phyloP scores from a whole-genome alignment of 2,888 invertebrate species.

The Mythimna vitellina region DNA sequence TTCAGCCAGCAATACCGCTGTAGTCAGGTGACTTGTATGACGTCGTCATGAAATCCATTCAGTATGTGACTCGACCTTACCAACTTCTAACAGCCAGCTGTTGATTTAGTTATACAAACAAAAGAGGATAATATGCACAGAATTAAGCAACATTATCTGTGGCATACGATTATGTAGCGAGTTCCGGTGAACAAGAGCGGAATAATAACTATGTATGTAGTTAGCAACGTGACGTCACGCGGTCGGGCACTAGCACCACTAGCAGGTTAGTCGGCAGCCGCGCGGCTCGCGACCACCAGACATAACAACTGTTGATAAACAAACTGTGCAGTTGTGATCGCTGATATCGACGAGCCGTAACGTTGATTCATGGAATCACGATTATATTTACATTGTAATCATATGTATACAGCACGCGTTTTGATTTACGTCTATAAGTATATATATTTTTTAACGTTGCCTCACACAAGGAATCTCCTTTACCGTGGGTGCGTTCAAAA shows the following conservation, averaged over 20 bases:
- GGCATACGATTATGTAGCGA: conserved; percentile 9
- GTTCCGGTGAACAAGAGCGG: conserved; percentile 13
- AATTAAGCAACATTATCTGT: conserved; percentile 24
- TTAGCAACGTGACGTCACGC: neutral
- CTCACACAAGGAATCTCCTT: neutral
- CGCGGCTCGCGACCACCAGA: neutral
- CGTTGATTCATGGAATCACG: conserved; percentile 6
- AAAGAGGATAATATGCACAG: conserved; percentile 43
- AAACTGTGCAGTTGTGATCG: conserved; percentile 1
- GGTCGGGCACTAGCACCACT: neutral
- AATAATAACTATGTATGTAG: conserved; percentile 4
- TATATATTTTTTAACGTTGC: neutral
- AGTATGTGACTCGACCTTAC: neutral
- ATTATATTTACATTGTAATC: conserved; percentile 3
- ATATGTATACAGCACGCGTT: neutral
- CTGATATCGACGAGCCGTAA: conserved; percentile 13
- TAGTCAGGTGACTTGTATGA: conserved; percentile 22
- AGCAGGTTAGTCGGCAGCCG: no score
- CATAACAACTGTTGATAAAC: conserved; percentile 33
- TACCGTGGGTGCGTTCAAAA: no score
- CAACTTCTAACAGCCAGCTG: conserved; percentile 2
- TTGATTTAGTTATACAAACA: conserved; percentile 44
- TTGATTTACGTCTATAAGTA: conserved; percentile 14
- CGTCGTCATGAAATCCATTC: conserved; percentile 7
- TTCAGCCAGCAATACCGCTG: neutral